Conservation (phyloP, 2,113 vertebrate genomes). For the Hippopotamus amphibius region DNA sequence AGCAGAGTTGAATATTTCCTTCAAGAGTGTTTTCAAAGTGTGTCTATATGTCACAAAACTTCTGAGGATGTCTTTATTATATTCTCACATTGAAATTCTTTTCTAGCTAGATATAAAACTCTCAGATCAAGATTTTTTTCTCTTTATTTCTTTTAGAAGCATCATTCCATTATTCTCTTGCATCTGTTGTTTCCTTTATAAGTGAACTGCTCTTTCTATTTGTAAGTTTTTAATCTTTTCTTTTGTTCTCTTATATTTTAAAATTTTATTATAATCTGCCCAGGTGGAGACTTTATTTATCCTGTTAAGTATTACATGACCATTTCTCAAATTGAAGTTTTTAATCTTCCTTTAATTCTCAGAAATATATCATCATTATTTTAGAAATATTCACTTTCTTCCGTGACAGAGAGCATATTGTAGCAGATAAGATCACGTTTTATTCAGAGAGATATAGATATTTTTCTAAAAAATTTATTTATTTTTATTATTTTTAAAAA, state of each 20-base stretch:
- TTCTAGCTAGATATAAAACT: background rate
- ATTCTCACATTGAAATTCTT: background rate
- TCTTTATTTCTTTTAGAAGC: conserved; percentile 21
- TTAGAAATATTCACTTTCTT: background rate
- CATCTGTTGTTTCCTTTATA: background rate
- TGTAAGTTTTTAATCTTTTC: background rate
- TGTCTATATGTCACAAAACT: background rate
- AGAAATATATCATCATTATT: background rate
- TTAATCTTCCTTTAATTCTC: conserved; percentile 6
- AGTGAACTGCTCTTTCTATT: background rate
- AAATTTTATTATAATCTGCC: background rate
- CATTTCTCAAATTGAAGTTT: background rate
- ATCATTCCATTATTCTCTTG: conserved; percentile 11
- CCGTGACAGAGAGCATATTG: background rate
- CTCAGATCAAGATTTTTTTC: background rate
- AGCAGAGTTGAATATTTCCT: background rate
- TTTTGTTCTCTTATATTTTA: background rate
- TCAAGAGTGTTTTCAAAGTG: conserved; percentile 15
- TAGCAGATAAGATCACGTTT: background rate
- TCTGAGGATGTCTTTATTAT: background rate
- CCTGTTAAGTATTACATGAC: background rate
- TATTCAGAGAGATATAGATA: background rate
- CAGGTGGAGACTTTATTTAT: background rate
- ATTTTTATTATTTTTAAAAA: too few relatives aligned
- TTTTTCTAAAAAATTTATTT: too few relatives aligned